phyloP scores from a whole-genome alignment of 2,113 vertebrate species.

The Gobius niger region DNA sequence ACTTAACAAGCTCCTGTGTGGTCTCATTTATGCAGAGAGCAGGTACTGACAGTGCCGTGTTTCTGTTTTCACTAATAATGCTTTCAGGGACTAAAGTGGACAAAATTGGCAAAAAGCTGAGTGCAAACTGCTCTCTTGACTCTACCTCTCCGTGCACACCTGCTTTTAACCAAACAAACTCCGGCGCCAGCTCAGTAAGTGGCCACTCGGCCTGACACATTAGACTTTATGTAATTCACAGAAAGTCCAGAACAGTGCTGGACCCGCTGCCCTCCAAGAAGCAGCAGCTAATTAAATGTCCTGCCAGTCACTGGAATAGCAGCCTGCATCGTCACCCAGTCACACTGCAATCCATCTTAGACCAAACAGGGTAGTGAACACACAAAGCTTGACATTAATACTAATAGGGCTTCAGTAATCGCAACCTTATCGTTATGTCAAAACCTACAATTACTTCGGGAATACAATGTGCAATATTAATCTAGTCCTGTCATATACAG shows the following conservation, averaged over 20 bases:
- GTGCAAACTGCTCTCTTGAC: slow-evolving; percentile 33
- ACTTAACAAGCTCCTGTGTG: slow-evolving; percentile 28
- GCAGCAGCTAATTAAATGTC: slow-evolving; percentile 62
- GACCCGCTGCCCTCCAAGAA: slow-evolving; percentile 50
- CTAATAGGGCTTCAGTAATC: no score
- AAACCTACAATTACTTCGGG: no score
- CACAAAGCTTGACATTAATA: background rate
- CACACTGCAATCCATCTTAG: slow-evolving; percentile 50
- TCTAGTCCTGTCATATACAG: no score
- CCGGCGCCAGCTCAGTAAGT: slow-evolving; percentile 11
- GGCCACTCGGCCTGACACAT: slow-evolving; percentile 44
- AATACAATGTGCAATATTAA: no score
- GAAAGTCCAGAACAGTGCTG: slow-evolving; percentile 36
- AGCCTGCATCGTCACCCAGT: slow-evolving; percentile 41
- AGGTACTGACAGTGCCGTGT: background rate
- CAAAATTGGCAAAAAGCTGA: background rate
- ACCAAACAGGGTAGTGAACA: slow-evolving; percentile 39
- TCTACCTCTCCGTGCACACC: slow-evolving; percentile 34
- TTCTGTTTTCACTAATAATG: background rate
- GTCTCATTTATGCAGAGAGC: slow-evolving; percentile 27
- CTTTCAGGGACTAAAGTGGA: slow-evolving; percentile 21
- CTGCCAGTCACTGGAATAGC: slow-evolving; percentile 59
- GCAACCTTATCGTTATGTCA: no score
- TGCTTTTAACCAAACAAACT: slow-evolving; percentile 17
- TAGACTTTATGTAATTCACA: slow-evolving; percentile 50